Base-by-base conservation (phyloP, 2,888 invertebrate genomes). In the Drosophila hamatofila region DNA sequence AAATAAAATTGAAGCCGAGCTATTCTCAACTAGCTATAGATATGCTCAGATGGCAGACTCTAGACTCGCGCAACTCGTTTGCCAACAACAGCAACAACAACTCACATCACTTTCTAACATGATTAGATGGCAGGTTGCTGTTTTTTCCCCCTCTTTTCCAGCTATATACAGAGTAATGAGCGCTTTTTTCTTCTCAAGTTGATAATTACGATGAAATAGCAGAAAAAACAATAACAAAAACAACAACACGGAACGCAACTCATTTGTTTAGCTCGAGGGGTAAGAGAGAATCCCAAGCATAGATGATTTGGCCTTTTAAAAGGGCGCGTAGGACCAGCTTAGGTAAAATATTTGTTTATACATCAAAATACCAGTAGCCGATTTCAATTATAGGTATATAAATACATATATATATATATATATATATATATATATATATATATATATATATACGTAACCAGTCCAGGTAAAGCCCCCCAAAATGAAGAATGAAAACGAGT, bases 341-440 rank as follows among this genome's bases (percentile, higher is more conserved):
- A 80, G 88, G 83, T 81, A 81, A 81, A 83, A 79, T 80, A 86
- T 88, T 88, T 85, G 84, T 85, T 85, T 85, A 75, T 66, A 78
- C 73, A 86, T 81, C 69, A 83, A 85, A 85, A 85, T 79, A 86
- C 87, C 84, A 85, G 88, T 85, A 85, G 84, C 88, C 87, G 88
- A 75, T 81, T 84, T 84, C 75, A 82, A 83, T 87, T 87, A 82
- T 70, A 64, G 56, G 66, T 44, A 80, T 37, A 37, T 33, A 23
- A 16, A 37, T 25, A 35, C 14, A 37, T 37, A 39, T 37, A 39
- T 37, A 23, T n/a, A n/a, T n/a, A n/a, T n/a, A n/a, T n/a, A n/a
- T n/a, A n/a, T n/a, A n/a, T n/a, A n/a, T n/a, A n/a, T n/a, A n/a
- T n/a, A n/a, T n/a, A n/a, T n/a, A n/a, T n/a, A n/a, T n/a, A 52